Conservation (phyloP, 2,797 vertebrate genomes). For the Scolopax rusticola region DNA sequence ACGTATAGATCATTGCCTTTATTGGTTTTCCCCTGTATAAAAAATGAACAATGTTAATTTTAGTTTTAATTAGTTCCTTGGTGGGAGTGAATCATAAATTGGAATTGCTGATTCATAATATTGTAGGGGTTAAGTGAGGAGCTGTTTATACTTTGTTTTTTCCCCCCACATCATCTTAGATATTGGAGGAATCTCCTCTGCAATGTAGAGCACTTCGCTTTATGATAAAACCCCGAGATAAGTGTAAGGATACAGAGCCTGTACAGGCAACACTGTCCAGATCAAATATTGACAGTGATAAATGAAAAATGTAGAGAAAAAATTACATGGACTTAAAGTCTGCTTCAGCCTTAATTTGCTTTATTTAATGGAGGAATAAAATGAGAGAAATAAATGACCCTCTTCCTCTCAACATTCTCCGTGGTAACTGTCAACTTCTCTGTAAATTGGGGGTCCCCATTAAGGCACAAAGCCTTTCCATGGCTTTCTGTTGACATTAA, state of each 20-base stretch:
- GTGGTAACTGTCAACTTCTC: neutral
- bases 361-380: neutral
- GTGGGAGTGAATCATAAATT: neutral
- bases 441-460: neutral
- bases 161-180: neutral
- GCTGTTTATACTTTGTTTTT: neutral
- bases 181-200: neutral
- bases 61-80: neutral
- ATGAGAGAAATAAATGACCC: neutral
- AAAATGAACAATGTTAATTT: neutral
- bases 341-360: neutral
- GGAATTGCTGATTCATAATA: neutral
- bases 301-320: neutral
- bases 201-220: neutral
- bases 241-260: neutral
- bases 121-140: neutral
- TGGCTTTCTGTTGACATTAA: neutral
- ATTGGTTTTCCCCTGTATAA: neutral
- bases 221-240: neutral
- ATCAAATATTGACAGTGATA: slow-evolving; percentile 9
- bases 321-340: neutral
- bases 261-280: neutral
- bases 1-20: neutral
- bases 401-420: neutral
- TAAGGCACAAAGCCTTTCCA: neutral